Conservation (phyloP, 2,797 vertebrate species). For the Menidia menidia region DNA sequence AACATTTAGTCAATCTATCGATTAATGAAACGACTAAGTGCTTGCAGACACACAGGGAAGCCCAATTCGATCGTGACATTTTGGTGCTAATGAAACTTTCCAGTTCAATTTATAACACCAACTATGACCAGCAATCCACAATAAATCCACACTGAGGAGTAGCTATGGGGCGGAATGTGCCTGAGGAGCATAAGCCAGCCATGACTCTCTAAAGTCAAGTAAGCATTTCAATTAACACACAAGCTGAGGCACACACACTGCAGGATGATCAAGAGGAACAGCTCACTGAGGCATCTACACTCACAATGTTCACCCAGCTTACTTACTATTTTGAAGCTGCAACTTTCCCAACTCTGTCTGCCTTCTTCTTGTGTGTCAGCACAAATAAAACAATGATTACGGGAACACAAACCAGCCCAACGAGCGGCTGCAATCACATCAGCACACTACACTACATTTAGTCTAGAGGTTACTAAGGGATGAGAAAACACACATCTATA, state of each 20-base stretch:
- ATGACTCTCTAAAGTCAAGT: conserved; percentile 65
- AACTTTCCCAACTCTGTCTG: conserved; percentile 59
- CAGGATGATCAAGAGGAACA: conserved; percentile 32
- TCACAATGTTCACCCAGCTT: conserved; percentile 27
- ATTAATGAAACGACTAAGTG: background rate
- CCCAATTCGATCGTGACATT: conserved; percentile 19
- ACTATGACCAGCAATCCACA: conserved; percentile 5
- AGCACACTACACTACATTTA: conserved; percentile 9
- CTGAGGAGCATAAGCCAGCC: conserved; percentile 33
- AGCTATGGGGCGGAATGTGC: background rate
- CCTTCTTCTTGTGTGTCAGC: conserved; percentile 50
- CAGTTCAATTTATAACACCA: conserved; percentile 6
- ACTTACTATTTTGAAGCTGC: conserved; percentile 56
- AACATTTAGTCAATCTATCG: background rate
- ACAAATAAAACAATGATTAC: conserved; percentile 45
- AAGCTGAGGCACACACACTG: conserved; percentile 39
- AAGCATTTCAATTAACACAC: conserved; percentile 42
- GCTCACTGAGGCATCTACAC: conserved; percentile 30
- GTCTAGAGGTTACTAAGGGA: conserved; percentile 5
- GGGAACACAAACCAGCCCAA: conserved; percentile 14
- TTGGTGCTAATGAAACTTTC: conserved; percentile 20
- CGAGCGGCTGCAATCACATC: background rate
- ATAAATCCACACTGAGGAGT: conserved; percentile 11
- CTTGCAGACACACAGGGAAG: background rate
- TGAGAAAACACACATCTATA: conserved; percentile 23